phyloP scores from a whole-genome alignment of 2,113 vertebrate genomes.

The Nestor notabilis region DNA sequence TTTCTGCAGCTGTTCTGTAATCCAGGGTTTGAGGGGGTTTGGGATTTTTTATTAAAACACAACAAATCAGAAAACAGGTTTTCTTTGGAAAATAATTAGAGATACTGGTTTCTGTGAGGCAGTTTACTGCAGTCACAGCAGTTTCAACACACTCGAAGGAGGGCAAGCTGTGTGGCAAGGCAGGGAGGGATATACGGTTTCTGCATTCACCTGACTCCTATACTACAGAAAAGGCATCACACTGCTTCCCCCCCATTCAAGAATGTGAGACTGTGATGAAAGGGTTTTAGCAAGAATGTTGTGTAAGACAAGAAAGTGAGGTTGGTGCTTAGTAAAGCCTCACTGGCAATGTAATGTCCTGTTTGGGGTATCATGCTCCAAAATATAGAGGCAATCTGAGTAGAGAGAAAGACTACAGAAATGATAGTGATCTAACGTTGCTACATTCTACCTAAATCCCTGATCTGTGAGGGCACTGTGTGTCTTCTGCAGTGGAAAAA shows the following conservation, averaged over 20 bases:
- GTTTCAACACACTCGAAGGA: neutral
- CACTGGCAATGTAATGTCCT: neutral
- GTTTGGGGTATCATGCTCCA: neutral
- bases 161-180: neutral
- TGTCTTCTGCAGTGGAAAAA: neutral
- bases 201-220: neutral
- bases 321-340: neutral
- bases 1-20: neutral
- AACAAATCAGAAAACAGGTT: neutral
- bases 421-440: neutral
- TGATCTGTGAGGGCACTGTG: neutral
- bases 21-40: neutral
- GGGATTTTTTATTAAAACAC: neutral
- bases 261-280: neutral
- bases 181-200: neutral
- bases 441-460: neutral
- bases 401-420: neutral
- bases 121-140: neutral
- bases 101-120: neutral
- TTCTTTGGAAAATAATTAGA: neutral
- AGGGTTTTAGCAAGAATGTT: neutral
- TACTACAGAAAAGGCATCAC: neutral
- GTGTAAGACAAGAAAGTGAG: neutral
- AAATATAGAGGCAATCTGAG: neutral
- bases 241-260: neutral